Percentiles rank a stretch among this genome's conserved stretches.
Evolutionary conservation across 1,140 invertebrate species (phyloP).

Genomic region (Scaptomyza hsui): DNA sequence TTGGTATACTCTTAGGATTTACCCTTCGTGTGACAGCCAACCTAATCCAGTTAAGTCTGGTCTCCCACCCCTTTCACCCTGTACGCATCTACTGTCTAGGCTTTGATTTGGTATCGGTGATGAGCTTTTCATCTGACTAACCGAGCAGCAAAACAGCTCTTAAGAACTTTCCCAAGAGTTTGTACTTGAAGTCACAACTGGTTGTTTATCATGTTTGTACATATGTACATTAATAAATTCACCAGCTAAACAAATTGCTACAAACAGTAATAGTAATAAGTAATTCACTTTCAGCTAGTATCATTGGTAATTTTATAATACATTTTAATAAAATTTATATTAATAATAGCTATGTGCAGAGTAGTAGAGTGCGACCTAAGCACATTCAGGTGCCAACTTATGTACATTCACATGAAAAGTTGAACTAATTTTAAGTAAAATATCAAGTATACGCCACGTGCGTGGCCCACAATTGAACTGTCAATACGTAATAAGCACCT

Average conservation of each 20-base stretch:
- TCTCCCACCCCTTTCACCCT: not conserved
- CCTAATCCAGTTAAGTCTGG: conserved; percentile 44
- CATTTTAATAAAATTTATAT: no score
- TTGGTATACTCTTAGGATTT: not conserved
- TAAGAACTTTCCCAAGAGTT: not conserved
- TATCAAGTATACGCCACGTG: conserved; percentile 27
- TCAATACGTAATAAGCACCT: not conserved
- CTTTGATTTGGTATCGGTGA: conserved; percentile 4
- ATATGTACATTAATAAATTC: no score
- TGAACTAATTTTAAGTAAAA: not conserved
- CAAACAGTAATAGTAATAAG: no score
- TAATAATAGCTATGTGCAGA: no score
- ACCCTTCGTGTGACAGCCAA: conserved; percentile 22
- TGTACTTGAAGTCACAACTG: not conserved
- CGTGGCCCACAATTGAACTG: not conserved
- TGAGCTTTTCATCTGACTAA: conserved; percentile 7
- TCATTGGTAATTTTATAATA: no score
- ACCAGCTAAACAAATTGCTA: no score
- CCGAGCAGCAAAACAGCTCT: not conserved
- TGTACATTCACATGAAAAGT: not conserved
- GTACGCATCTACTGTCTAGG: not conserved
- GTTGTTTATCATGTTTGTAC: not conserved
- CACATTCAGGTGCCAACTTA: no score
- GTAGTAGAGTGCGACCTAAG: no score
- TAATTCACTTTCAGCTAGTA: no score